Conservation (phyloP, 2,797 vertebrate species). For the Rhinogobio ventralis region DNA sequence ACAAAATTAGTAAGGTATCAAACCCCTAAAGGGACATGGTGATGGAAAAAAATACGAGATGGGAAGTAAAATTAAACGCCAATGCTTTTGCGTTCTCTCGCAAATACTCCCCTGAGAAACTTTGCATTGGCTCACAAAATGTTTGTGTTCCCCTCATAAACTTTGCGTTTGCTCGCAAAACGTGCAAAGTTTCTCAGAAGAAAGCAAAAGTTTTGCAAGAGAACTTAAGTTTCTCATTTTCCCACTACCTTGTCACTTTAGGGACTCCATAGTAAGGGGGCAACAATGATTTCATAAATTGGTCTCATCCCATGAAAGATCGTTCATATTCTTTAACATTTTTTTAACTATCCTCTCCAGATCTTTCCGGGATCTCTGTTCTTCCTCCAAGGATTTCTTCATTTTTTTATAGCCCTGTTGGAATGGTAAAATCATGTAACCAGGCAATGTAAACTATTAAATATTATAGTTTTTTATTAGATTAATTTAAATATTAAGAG, state of each 20-base stretch:
- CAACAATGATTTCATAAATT: constrained; percentile 82
- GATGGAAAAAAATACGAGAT: neutral
- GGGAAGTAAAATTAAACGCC: neutral
- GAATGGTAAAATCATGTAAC: constrained; percentile 36
- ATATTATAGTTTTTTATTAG: neutral
- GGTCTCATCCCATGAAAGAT: constrained; percentile 96
- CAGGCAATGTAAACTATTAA: neutral
- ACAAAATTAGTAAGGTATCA: neutral
- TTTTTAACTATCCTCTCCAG: constrained; percentile 91
- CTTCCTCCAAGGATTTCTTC: constrained; percentile 93
- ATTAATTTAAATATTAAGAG: constrained; percentile 52
- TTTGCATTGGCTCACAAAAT: no score
- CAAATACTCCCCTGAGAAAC: no score
- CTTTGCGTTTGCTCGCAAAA: no score
- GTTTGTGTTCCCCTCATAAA: no score
- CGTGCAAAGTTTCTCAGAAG: no score
- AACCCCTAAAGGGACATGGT: neutral
- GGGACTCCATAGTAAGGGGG: neutral
- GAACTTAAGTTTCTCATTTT: neutral
- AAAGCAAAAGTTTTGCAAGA: no score
- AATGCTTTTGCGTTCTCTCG: no score
- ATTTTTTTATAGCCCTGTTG: constrained; percentile 95
- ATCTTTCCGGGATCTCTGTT: constrained; percentile 92
- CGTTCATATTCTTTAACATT: constrained; percentile 93
- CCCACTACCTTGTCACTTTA: neutral